A percentile compares a stretch with the other conserved stretches of the same genome.
Evolutionary conservation across 2,113 vertebrate genomes (phyloP).

Genomic region (Zosterops lateralis): DNA sequence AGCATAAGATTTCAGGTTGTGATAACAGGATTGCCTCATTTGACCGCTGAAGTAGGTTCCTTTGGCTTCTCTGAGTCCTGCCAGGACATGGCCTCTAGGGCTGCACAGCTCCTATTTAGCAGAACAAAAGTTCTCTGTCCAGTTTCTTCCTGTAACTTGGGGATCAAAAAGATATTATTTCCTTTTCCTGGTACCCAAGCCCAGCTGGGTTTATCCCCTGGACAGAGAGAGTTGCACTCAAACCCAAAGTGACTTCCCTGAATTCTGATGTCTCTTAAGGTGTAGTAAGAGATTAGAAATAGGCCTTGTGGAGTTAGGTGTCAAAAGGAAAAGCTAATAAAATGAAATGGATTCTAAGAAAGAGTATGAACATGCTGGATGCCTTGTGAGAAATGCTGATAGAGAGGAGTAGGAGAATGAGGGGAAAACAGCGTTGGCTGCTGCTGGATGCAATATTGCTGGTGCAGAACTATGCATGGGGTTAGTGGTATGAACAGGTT

Average conservation of each 20-base stretch:
- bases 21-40: background rate
- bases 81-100: background rate
- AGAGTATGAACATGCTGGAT: background rate
- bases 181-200: background rate
- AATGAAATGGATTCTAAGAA: background rate
- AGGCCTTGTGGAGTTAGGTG: background rate
- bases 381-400: background rate
- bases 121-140: background rate
- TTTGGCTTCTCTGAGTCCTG: background rate
- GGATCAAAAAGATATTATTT: background rate
- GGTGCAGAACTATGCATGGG: background rate
- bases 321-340: background rate
- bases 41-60: background rate
- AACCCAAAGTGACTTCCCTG: background rate
- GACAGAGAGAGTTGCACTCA: background rate
- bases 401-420: background rate
- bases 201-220: background rate
- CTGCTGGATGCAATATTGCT: background rate
- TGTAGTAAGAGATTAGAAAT: background rate
- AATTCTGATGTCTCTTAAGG: background rate
- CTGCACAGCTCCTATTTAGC: background rate
- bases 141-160: background rate
- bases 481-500: background rate
- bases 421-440: background rate
- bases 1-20: background rate